Base-by-base conservation (phyloP, 1,140 invertebrate species). In the Heliconius eleuchia region DNA sequence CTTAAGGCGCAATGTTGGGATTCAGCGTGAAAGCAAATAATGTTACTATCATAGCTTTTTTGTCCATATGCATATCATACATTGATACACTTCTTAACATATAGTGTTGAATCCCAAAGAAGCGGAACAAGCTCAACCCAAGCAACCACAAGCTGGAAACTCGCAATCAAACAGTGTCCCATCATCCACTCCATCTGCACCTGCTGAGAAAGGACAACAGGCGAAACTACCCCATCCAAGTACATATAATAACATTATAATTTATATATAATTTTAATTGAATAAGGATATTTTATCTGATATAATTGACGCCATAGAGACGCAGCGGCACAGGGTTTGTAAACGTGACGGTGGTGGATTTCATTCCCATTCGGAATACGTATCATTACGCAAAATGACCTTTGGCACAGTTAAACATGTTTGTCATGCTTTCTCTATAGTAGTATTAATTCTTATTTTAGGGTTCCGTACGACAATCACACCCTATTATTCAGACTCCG, bases 71-170 rank as follows among this genome's bases (percentile, higher is more conserved):
- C 2, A 5, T 66, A 39, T 52, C 74, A 77, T 71, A 70, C 76
- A 80, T 80, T 80, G 76, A 77, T 39, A 27, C 55, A 46, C 27
- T 30, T 30, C 74, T 77, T 77, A 81, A 74, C 60, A 85, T 88
- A 78, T 91, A 92, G 90, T 91, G 84, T 88, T 91, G 89, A 87
- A 93, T 87, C 87, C 89, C 76, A 89, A 92, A 91, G 89, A 88
- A 76, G 75, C 84, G 18, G 88, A 84, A 75, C 60, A 30, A 66
- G 60, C 9, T 27, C 60, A 66, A 39, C 16, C 73, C 76, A n/a
- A 78, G 34, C 72, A 78, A 34, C 75, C 82, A 11, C 73, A 66
- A 66, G 60, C 13, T 11, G 60, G 27, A 30, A 66, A 30, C 23
- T 66, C 60, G 30, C 60, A 18, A 30, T 1, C 60, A 66, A 27